Evolutionary conservation across 2,113 vertebrate species (phyloP).

Genomic region (Cynoglossus semilaevis): DNA sequence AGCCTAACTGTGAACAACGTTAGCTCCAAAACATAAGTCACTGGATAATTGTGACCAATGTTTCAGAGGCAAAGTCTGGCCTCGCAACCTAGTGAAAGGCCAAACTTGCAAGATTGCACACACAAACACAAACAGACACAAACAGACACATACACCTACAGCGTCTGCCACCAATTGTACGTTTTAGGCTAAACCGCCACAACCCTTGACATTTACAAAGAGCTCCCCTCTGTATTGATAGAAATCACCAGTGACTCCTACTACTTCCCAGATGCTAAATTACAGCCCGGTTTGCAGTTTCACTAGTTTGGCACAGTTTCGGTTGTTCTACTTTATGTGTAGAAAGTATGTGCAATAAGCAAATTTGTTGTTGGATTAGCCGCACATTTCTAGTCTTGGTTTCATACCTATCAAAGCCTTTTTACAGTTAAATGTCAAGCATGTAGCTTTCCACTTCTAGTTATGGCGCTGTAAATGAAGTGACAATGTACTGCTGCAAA

Average conservation of each 20-base stretch:
- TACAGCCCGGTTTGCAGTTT: slow-evolving; percentile 37
- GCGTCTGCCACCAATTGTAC: slow-evolving; percentile 18
- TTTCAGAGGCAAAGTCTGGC: neutral
- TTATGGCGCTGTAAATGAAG: no score
- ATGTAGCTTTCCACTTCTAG: no score
- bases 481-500: no score
- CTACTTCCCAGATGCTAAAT: slow-evolving; percentile 55
- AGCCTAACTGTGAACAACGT: no score
- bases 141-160: slow-evolving; percentile 13
- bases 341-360: neutral
- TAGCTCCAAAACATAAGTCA: no score
- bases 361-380: neutral
- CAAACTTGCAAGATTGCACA: no score
- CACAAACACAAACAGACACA: slow-evolving; percentile 20
- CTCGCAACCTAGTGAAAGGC: neutral
- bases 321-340: slow-evolving; percentile 17
- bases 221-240: slow-evolving; percentile 38
- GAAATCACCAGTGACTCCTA: slow-evolving; percentile 49
- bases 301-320: slow-evolving; percentile 25
- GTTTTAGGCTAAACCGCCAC: slow-evolving; percentile 36
- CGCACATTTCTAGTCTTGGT: no score
- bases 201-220: slow-evolving; percentile 62
- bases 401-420: no score
- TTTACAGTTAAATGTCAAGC: no score
- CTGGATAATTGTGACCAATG: no score